Evolutionary conservation across 1,140 invertebrate genomes (phyloP).

Genomic region (Ladona fulva): DNA sequence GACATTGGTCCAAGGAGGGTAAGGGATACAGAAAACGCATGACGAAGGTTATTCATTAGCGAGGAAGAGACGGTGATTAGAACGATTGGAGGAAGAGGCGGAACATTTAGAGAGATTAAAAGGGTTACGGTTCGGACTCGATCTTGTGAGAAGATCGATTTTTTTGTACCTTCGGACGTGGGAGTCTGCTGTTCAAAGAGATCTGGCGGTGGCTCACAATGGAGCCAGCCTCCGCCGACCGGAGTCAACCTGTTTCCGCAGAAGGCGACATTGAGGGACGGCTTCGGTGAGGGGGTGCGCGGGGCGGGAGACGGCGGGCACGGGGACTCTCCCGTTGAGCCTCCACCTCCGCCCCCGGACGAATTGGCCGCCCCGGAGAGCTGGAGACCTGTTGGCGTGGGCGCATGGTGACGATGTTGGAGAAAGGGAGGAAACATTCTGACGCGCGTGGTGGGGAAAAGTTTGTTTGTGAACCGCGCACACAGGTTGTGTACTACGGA

Average conservation of each 20-base stretch:
- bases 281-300: not conserved
- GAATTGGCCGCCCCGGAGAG: not conserved
- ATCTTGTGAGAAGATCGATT: no score
- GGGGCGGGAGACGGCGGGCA: not conserved
- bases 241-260: constrained; percentile 65
- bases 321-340: not conserved
- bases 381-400: not conserved
- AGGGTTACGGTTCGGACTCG: no score
- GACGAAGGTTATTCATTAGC: no score
- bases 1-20: no score
- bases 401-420: no score
- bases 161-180: not conserved
- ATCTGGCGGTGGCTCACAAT: constrained; percentile 59
- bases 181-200: constrained; percentile 35
- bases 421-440: not conserved
- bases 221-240: constrained; percentile 62
- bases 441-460: not conserved
- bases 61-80: no score
- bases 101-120: no score
- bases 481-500: no score
- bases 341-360: not conserved
- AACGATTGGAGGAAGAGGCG: no score
- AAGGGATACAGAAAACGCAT: no score
- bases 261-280: constrained; percentile 29
- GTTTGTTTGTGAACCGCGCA: no score